These are phyloP conservation scores for Piezodorus guildinii DNA, from an alignment of 1,140 invertebrate genomes.

Conservation along the genomic window DNA sequence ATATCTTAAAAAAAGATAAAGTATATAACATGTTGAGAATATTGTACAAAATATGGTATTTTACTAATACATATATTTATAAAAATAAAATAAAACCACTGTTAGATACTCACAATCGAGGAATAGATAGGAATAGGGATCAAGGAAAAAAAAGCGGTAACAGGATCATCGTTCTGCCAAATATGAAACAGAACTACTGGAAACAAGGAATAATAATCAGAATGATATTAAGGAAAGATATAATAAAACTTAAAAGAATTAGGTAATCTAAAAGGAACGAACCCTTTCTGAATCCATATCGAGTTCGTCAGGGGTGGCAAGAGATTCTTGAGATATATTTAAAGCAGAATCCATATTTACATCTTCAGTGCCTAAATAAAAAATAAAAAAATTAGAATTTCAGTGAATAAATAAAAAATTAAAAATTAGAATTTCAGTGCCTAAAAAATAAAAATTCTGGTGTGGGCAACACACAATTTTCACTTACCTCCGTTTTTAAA, in stretches of 20 bases:
- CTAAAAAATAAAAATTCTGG: no score
- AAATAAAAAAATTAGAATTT: background rate
- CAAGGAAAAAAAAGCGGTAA: background rate
- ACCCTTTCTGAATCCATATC: constrained; percentile 29
- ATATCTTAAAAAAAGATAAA: no score
- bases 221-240: no score
- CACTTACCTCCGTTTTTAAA: no score
- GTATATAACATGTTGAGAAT: no score
- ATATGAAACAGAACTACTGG: background rate
- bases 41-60: no score
- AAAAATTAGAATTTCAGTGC: no score
- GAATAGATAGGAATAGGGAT: no score
- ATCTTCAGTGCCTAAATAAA: constrained; percentile 44
- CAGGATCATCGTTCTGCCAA: background rate
- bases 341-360: constrained; percentile 46
- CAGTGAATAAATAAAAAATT: background rate
- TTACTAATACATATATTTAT: no score
- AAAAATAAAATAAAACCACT: background rate
- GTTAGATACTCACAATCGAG: background rate
- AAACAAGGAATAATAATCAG: constrained; percentile 7
- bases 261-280: background rate
- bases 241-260: no score
- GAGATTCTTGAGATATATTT: constrained; percentile 56
- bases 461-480: no score
- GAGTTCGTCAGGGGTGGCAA: constrained; percentile 40